Evolutionary conservation across 2,888 invertebrate species (phyloP), one percentile per base, ranked within the genome.

Genomic region (Acanthosepion pharaonis): DNA sequence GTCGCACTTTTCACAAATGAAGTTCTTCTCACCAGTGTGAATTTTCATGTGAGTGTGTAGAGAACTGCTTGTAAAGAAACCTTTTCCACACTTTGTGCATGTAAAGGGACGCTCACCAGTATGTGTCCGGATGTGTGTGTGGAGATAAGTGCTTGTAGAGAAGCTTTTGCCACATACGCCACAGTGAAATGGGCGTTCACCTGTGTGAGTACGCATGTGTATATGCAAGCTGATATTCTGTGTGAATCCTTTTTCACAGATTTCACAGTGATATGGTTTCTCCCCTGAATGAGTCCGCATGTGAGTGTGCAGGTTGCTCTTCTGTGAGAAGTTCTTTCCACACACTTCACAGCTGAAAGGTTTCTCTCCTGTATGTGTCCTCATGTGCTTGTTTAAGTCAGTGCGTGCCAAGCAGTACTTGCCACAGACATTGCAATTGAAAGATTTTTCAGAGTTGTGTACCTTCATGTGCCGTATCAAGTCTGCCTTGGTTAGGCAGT

Each of bases 321-420:
- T 64, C 33, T 59, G 64, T 28, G 94, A 94, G n/a, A 94, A 94
- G 55, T 42, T 33, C 42, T 94, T 94, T 0, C 64, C 64, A 59
- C 94, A 94, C n/a, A 64, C 51, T 94, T 94, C 64, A 42, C 94
- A 94, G 33, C 28, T 42, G 33, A 94, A 94, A 5, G 94, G 94
- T 42, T 94, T 94, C 59, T 94, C 94, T 25, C 94, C 94, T 25
- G 94, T 94, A 64, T 94, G 94, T 20, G 59, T 94, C 25, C 94
- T 59, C 94, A 94, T 94, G 33, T 94, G 94, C 51, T 49, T 92
- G 18, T 49, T 92, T 5, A 92, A 48, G 49, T 92, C 92, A 20
- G 51, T 51, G 15, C 49, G 49, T 2, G 49, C 51, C 11, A 51
- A 28, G 11, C 48, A 92, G 49, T 49, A 92, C 48, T 92, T 92